Evolutionary conservation across 2,113 vertebrate species (phyloP).

Genomic region (Acanthochromis polyacanthus): DNA sequence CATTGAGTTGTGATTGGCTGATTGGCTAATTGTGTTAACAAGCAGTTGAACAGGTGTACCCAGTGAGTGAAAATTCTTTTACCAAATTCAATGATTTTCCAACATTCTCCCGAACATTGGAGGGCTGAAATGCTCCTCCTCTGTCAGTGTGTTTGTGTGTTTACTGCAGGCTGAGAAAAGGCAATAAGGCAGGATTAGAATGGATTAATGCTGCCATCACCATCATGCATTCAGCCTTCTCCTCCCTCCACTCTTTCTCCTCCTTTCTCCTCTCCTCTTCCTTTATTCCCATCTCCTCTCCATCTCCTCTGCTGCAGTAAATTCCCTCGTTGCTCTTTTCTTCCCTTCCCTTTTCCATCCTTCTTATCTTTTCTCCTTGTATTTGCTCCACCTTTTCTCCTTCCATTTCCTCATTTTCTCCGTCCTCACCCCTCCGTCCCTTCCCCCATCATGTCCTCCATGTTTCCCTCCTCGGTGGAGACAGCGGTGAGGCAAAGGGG

Average conservation of each 20-base stretch:
- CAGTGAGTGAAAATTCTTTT: too few species aligned
- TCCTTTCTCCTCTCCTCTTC: not conserved
- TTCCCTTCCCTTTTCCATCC: not conserved
- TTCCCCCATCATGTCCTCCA: not conserved
- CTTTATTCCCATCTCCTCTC: not conserved
- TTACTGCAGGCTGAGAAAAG: constrained; percentile 32
- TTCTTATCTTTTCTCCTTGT: not conserved
- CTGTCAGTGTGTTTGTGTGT: not conserved
- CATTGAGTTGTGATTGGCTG: too few species aligned
- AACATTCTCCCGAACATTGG: too few species aligned
- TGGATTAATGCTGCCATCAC: constrained; percentile 54
- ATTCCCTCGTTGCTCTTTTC: not conserved
- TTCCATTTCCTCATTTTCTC: not conserved
- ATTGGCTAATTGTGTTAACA: too few species aligned
- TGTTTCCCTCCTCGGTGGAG: constrained; percentile 5
- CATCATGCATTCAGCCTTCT: constrained; percentile 26
- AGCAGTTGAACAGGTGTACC: too few species aligned
- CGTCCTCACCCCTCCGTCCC: not conserved
- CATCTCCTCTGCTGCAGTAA: not conserved
- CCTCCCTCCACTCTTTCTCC: constrained; percentile 7
- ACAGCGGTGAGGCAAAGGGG: constrained; percentile 48
- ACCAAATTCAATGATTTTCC: too few species aligned
- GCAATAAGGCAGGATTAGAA: constrained; percentile 69
- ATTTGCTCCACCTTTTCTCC: not conserved
- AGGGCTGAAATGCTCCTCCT: too few species aligned